Conservation (phyloP, 2,113 vertebrate genomes). For the Amphilophus citrinellus region DNA sequence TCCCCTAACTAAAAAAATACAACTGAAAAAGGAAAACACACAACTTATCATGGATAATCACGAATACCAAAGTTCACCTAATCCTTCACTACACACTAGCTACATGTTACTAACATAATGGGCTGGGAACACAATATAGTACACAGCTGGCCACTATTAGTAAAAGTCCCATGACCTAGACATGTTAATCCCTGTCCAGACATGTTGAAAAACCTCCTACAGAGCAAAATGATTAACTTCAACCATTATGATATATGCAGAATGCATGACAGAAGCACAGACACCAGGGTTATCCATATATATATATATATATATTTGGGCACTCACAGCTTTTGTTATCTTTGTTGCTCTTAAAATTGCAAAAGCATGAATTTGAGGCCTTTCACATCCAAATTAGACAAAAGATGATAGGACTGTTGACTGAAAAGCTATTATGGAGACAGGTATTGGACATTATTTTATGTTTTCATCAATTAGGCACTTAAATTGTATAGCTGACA, state of each 20-base stretch:
- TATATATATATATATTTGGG: background rate
- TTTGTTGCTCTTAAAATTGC: background rate
- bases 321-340: background rate
- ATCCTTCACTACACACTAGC: conserved; percentile 15
- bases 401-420: background rate
- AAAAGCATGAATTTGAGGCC: background rate
- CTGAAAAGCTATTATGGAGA: background rate
- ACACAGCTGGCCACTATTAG: conserved; percentile 71
- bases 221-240: conserved; percentile 62
- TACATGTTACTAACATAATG: conserved; percentile 24
- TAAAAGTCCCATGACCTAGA: conserved; percentile 76
- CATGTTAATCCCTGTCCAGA: conserved; percentile 78
- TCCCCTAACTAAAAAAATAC: background rate
- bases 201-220: conserved; percentile 62
- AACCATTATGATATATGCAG: background rate
- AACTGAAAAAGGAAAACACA: background rate
- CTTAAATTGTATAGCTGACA: too few relatives aligned
- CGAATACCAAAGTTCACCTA: background rate
- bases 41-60: background rate
- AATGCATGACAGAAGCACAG: too few relatives aligned
- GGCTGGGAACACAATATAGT: conserved; percentile 16
- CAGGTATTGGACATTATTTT: too few relatives aligned
- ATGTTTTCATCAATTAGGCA: too few relatives aligned
- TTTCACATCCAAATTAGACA: background rate
- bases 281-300: background rate